Evolutionary conservation across 2,113 vertebrate species (phyloP).

Genomic region (Gymnobelideus leadbeateri): DNA sequence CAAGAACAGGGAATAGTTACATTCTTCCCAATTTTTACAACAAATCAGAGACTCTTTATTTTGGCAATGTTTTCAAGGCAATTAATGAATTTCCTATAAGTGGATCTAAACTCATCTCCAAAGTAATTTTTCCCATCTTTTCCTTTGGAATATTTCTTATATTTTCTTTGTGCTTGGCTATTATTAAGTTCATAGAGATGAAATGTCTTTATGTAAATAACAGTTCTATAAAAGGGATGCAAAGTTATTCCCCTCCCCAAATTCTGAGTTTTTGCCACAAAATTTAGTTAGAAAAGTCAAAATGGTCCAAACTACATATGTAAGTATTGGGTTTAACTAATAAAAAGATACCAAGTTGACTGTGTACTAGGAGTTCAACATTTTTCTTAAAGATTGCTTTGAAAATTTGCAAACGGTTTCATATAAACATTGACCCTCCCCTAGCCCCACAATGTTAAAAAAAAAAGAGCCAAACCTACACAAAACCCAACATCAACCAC

Average conservation of each 20-base stretch:
- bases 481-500: conserved; percentile 65
- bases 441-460: conserved; percentile 77
- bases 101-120: conserved; percentile 65
- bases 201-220: conserved; percentile 63
- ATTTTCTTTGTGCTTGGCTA: conserved; percentile 71
- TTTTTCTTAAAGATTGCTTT: conserved; percentile 75
- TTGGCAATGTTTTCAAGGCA: conserved; percentile 64
- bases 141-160: conserved; percentile 29
- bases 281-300: conserved; percentile 83
- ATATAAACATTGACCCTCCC: conserved; percentile 74
- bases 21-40: conserved; percentile 58
- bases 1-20: conserved; percentile 36
- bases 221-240: conserved; percentile 70
- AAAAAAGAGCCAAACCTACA: conserved; percentile 80
- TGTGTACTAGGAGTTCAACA: conserved; percentile 79
- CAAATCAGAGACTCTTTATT: conserved; percentile 65
- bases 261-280: conserved; percentile 77
- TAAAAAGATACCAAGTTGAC: conserved; percentile 78
- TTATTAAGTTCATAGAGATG: conserved; percentile 64
- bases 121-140: conserved; percentile 50
- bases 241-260: conserved; percentile 66
- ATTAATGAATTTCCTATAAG: conserved; percentile 68
- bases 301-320: conserved; percentile 75
- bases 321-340: conserved; percentile 74
- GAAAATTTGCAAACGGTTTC: conserved; percentile 82